These are phyloP conservation scores for Eupeodes luniger DNA, from an alignment of 2,888 invertebrate species.

Conservation along the genomic window DNA sequence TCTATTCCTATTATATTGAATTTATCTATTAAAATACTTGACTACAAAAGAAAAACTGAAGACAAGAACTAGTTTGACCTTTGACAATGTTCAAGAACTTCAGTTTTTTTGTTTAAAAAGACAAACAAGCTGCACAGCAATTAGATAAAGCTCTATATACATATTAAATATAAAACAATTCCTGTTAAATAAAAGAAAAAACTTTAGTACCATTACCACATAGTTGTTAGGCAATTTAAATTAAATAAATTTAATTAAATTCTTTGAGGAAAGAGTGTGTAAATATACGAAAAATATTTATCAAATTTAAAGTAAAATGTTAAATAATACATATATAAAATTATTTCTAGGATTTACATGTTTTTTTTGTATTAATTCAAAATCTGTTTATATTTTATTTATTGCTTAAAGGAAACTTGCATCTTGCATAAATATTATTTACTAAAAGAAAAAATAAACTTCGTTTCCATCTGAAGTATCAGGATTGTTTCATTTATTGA, in stretches of 20 bases:
- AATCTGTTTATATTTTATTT: slow-evolving; percentile 18
- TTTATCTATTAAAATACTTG: slow-evolving; percentile 53
- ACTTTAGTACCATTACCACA: slow-evolving; percentile 21
- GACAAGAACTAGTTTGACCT: background rate
- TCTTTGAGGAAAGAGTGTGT: slow-evolving; percentile 19
- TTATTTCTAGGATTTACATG: slow-evolving; percentile 15
- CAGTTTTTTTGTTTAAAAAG: background rate
- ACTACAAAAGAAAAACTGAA: slow-evolving; percentile 21
- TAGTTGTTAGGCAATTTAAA: slow-evolving; percentile 51
- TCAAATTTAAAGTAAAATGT: slow-evolving; percentile 25
- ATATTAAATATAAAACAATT: slow-evolving; percentile 23
- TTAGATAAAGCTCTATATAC: slow-evolving; percentile 50
- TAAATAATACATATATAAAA: slow-evolving; percentile 25
- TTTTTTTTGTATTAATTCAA: slow-evolving; percentile 6
- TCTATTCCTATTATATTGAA: slow-evolving; percentile 69
- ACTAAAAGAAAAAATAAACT: slow-evolving; percentile 24
- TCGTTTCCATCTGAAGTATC: background rate
- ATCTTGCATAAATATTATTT: background rate
- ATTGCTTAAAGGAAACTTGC: slow-evolving; percentile 20
- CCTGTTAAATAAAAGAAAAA: slow-evolving; percentile 57
- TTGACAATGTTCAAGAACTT: slow-evolving; percentile 1
- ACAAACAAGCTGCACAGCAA: slow-evolving; percentile 33
- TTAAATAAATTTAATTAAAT: slow-evolving; percentile 22
- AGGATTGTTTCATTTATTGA: background rate
- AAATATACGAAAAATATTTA: slow-evolving; percentile 28